Conservation (phyloP, 2,888 invertebrate genomes). For the Holacanthella duospinosa region DNA sequence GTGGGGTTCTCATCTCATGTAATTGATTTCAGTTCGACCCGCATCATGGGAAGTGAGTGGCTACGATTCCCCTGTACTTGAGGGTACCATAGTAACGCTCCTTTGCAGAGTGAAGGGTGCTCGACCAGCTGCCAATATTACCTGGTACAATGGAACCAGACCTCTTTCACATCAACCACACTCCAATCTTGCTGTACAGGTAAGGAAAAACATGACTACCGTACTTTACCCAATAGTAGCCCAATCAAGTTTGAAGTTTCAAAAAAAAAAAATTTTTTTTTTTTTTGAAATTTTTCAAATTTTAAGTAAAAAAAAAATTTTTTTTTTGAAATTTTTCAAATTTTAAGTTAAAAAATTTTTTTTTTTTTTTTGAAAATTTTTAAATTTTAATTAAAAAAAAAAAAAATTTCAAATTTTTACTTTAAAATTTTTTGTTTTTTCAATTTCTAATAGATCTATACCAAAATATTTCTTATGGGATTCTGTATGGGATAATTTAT, state of each 20-base stretch:
- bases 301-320: neutral
- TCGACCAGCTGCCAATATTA: slow-evolving; percentile 67
- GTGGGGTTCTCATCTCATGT: neutral
- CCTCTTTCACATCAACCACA: slow-evolving; percentile 39
- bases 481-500: too few relatives aligned
- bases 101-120: slow-evolving; percentile 69
- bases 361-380: too few relatives aligned
- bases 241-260: too few relatives aligned
- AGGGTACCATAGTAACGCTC: slow-evolving; percentile 66
- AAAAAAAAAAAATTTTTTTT: too few relatives aligned
- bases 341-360: neutral
- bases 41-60: slow-evolving; percentile 64
- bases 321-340: neutral
- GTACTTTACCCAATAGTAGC: too few relatives aligned
- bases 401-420: too few relatives aligned
- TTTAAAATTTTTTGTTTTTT: too few relatives aligned
- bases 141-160: slow-evolving; percentile 71
- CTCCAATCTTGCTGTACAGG: slow-evolving; percentile 38
- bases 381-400: too few relatives aligned
- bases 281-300: neutral
- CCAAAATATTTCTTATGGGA: too few relatives aligned
- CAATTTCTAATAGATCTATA: too few relatives aligned
- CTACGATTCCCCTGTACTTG: slow-evolving; percentile 64
- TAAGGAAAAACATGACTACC: too few relatives aligned
- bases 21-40: slow-evolving; percentile 58